These are phyloP conservation scores for Campoletis sonorensis DNA, from an alignment of 1,140 invertebrate genomes.

Conservation along the genomic window DNA sequence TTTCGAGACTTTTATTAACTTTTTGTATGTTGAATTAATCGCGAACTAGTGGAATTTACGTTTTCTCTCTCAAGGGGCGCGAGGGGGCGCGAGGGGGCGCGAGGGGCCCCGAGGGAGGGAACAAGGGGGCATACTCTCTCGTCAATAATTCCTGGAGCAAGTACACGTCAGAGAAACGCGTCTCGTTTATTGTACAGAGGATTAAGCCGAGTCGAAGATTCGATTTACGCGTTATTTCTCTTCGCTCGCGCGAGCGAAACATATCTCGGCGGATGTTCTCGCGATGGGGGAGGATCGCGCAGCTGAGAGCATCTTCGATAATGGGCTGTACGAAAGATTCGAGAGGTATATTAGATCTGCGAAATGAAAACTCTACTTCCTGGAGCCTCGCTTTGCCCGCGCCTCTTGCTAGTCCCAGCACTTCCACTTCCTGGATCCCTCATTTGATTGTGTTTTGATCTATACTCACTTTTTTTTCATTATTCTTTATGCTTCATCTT, in stretches of 20 bases:
- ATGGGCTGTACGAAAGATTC: background rate
- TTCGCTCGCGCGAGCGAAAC: too few species aligned
- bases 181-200: background rate
- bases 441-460: background rate
- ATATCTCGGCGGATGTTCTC: too few species aligned
- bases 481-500: background rate
- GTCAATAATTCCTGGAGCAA: too few species aligned
- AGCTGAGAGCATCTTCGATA: background rate
- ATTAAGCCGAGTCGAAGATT: constrained; percentile 37
- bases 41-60: too few species aligned
- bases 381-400: background rate
- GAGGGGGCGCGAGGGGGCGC: too few species aligned
- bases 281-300: too few species aligned
- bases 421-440: background rate
- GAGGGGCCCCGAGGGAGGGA: too few species aligned
- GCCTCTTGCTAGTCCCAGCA: too few species aligned
- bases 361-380: constrained; percentile 18
- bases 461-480: background rate
- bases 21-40: too few species aligned
- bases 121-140: too few species aligned
- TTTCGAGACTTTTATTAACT: too few species aligned
- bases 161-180: background rate
- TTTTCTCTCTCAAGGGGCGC: too few species aligned
- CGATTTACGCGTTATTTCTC: constrained; percentile 27
- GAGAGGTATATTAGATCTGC: constrained; percentile 16